Evolutionary conservation across 1,140 invertebrate genomes (phyloP), one percentile per base, ranked within the genome.

Genomic region (Drosophila lowei): DNA sequence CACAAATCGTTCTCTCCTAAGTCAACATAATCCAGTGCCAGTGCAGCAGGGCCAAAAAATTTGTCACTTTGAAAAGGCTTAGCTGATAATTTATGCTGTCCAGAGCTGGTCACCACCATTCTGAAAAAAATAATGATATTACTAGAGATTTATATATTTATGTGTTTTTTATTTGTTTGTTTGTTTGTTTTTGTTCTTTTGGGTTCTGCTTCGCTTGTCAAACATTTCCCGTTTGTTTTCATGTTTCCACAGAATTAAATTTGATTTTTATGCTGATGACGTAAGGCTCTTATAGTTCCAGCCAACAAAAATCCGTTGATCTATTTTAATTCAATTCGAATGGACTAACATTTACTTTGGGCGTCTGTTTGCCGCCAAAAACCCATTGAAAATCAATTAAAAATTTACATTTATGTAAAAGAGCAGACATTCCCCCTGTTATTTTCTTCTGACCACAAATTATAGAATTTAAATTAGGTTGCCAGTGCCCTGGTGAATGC

Each of bases 341-440:
- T 68, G 63, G 44, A 57, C 67, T 68, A 68, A 68, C 52, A 68
- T 68, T 68, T 57, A 57, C 42, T 68, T 68, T 68, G 4, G 50
- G 62, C 18, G 18, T 18, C 25, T 28, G 50, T 67, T 13, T 13
- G 11, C 11, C 3, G 34, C 30, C 63, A 23, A 18, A 57, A 68
- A 68, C 34, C 42, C 50, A 68, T 68, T 68, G 34, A 23, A 68
- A 68, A 68, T 57, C 65, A 68, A 68, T 68, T 68, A 68, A 68
- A 68, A 68, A 68, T 68, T 56, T 50, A 68, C 55, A 68, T 68
- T 57, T 68, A 44, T 68, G 50, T 68, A 68, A 68, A 42, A 38
- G 65, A 67, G 34, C 16, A 67, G 23, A 6, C 23, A 15, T 8
- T 11, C 60, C 8, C 13, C 42, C 21, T 62, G 43, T 61, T 43